Percentiles rank a stretch among this genome's conserved stretches.
phyloP scores from a whole-genome alignment of 2,113 vertebrate species.

The Perca flavescens region DNA sequence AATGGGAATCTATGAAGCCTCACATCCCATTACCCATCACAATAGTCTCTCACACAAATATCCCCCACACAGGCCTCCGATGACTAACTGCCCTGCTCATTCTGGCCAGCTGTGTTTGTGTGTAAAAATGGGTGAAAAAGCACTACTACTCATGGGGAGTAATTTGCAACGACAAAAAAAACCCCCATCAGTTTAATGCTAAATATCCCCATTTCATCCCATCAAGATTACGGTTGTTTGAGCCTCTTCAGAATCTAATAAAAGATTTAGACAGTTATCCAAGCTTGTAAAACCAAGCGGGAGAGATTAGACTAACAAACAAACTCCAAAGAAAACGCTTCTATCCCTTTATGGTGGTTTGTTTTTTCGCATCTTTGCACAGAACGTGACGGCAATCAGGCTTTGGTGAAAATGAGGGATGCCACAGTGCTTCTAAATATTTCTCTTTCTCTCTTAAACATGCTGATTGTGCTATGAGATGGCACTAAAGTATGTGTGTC shows the following conservation, averaged over 20 bases:
- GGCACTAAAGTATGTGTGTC: background rate
- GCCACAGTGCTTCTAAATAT: conserved; percentile 25
- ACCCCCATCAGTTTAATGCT: conserved; percentile 24
- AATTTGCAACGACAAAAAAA: conserved; percentile 42
- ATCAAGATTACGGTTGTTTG: conserved; percentile 45
- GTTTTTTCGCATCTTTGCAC: conserved; percentile 37
- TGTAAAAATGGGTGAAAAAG: conserved; percentile 40
- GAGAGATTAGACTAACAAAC: conserved; percentile 68
- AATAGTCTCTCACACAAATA: conserved; percentile 47
- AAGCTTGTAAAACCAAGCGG: conserved; percentile 45
- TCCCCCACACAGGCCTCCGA: conserved; percentile 33
- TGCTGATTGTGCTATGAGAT: conserved; percentile 14
- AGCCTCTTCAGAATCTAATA: conserved; percentile 53
- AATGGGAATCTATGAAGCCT: conserved; percentile 57
- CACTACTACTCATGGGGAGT: conserved; percentile 41
- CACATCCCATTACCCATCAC: conserved; percentile 57
- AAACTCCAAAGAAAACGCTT: conserved; percentile 56
- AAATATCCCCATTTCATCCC: conserved; percentile 51
- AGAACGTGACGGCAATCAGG: conserved; percentile 47
- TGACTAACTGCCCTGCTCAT: conserved; percentile 59
- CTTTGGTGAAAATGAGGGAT: conserved; percentile 11
- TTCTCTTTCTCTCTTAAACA: conserved; percentile 15
- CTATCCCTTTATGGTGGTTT: conserved; percentile 43
- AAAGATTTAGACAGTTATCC: conserved; percentile 66
- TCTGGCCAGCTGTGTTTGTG: conserved; percentile 54